Percentiles rank a stretch among this genome's conserved stretches.
These are phyloP conservation scores for Drosophila formosana DNA, from an alignment of 2,888 invertebrate species.

Conservation along the genomic window DNA sequence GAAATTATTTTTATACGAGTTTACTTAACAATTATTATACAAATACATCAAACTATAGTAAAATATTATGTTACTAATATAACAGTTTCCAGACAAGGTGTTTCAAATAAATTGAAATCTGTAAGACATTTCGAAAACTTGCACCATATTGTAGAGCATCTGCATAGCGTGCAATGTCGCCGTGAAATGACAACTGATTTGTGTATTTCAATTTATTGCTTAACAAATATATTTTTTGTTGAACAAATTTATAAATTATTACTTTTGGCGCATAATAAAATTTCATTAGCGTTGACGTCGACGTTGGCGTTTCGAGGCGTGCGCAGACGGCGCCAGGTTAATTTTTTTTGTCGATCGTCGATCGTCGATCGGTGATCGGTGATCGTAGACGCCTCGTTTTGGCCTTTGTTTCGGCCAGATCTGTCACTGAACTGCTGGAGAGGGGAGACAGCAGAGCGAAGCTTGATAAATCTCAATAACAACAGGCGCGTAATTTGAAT, in stretches of 20 bases:
- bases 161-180: conserved; percentile 8
- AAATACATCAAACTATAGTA: too few relatives aligned
- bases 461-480: conserved; percentile 65
- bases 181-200: conserved; percentile 59
- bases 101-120: not conserved
- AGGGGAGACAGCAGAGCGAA: conserved; percentile 3
- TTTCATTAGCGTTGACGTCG: conserved; percentile 69
- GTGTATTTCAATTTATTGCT: conserved; percentile 68
- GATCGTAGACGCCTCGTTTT: conserved; percentile 49
- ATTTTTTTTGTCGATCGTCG: not conserved
- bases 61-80: too few relatives aligned
- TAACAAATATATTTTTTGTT: conserved; percentile 75
- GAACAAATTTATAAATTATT: conserved; percentile 77
- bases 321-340: conserved; percentile 68
- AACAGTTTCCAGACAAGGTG: not conserved
- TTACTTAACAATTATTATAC: too few relatives aligned
- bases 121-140: not conserved
- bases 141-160: conserved; percentile 4
- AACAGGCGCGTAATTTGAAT: conserved; percentile 42
- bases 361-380: not conserved
- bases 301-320: conserved; percentile 58
- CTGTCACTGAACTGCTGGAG: conserved; percentile 37
- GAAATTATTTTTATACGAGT: too few relatives aligned
- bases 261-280: conserved; percentile 75
- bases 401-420: conserved; percentile 68